Percentiles rank a stretch among this genome's conserved stretches.
Conservation (phyloP, 2,113 vertebrate species). For the Nannospalax galili region DNA sequence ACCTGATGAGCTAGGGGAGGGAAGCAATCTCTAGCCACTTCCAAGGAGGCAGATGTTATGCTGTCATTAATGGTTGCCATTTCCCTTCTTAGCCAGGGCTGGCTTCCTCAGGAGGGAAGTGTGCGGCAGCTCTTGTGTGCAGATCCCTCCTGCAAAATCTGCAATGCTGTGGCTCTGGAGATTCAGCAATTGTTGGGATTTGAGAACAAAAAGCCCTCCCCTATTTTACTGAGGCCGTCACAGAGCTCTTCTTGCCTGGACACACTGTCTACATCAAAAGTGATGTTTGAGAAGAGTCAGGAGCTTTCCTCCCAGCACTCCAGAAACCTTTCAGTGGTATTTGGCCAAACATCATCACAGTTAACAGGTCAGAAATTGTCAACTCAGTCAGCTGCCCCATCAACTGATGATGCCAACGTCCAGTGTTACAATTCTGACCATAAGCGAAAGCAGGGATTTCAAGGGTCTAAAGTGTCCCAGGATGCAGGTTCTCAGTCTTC, state of each 20-base stretch:
- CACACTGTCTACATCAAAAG: not conserved
- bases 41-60: not conserved
- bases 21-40: not conserved
- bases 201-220: not conserved
- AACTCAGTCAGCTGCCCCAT: not conserved
- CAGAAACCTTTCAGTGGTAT: not conserved
- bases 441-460: not conserved
- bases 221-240: fast-evolving
- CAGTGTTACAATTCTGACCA: not conserved
- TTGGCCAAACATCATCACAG: not conserved
- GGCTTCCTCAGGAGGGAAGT: constrained; percentile 64
- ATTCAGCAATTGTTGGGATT: constrained; percentile 44
- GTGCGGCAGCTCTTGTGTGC: constrained; percentile 65
- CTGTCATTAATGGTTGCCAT: not conserved
- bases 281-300: not conserved
- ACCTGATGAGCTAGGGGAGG: not conserved
- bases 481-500: not conserved
- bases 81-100: constrained; percentile 64
- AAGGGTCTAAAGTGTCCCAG: not conserved
- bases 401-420: not conserved
- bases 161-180: constrained; percentile 67
- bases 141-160: constrained; percentile 67
- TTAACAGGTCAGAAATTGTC: constrained; percentile 2
- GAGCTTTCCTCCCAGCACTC: not conserved
- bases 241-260: constrained; percentile 22